Percentiles rank a stretch among this genome's conserved stretches.
These are phyloP conservation scores for Carollia perspicillata DNA, from an alignment of 2,113 vertebrate genomes.

Conservation along the genomic window DNA sequence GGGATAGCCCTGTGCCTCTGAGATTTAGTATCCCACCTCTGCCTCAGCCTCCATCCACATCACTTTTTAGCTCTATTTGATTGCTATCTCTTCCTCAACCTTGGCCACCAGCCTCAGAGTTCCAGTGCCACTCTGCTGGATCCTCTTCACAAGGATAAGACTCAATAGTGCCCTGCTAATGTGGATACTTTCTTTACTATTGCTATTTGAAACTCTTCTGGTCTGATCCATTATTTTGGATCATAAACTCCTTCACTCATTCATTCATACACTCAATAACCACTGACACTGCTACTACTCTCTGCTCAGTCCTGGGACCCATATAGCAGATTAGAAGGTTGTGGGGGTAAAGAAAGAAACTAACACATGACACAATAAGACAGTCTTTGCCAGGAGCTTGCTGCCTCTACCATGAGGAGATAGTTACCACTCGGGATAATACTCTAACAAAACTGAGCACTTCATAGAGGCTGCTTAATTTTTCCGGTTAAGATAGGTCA, in stretches of 20 bases:
- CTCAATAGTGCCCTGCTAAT: too few species aligned
- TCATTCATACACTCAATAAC: neutral
- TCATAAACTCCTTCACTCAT: neutral
- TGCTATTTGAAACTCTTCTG: neutral
- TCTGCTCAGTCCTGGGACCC: neutral
- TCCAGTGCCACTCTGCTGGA: neutral
- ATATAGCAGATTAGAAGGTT: neutral
- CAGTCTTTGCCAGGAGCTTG: neutral
- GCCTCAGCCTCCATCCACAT: neutral
- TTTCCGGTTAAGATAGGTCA: too few species aligned
- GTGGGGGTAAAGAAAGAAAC: neutral
- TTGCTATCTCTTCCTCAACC: too few species aligned
- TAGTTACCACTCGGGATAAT: neutral
- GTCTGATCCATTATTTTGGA: neutral
- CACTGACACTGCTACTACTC: neutral
- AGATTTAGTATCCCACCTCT: neutral
- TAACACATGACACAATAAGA: neutral
- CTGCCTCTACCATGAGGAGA: neutral
- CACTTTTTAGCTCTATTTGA: neutral
- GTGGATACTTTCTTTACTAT: neutral
- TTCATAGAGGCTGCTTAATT: neutral
- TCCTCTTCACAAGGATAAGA: neutral
- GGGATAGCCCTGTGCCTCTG: neutral
- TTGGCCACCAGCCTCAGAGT: neutral
- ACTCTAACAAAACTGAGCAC: neutral